Base-by-base conservation (phyloP, 53 echinoderm and acorn worm species). In the Astropecten irregularis region DNA sequence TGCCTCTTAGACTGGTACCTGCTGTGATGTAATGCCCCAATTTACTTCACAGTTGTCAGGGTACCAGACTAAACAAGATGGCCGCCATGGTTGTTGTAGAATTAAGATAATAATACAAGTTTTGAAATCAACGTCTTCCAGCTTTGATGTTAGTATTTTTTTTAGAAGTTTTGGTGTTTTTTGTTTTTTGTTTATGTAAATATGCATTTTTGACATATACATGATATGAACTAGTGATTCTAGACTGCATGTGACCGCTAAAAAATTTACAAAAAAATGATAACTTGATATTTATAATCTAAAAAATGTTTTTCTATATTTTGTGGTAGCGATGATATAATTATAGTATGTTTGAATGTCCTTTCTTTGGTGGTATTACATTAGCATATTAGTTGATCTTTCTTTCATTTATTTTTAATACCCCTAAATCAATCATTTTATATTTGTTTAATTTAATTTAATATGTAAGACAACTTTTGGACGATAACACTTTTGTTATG, bases 111-210 rank as follows among this genome's bases (percentile, higher is more conserved):
- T 37, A 26, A 42, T 26, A 46, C 19, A 46, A 10, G 26, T 27
- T 30, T 77, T 39, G 18, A 60, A 79, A 79, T 79, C 79, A 19
- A 44, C 56, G 79, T 79, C 79, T 79, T 79, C 79, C 79, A 79
- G 79, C 56, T 79, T 79, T 79, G 79, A 79, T 79, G 79, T 79
- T 79, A 79, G 79, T 42, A 30, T 64, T 72, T 76, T 48, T 50
- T 60, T 37, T 42, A 60, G 25, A 33, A 40, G n/a, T 19, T 32
- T 59, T 58, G 31, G 58, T 79, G 47, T 21, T 74, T 74, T 60
- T 18, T 47, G 9, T 79, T 61, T 37, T 60, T 44, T n/a, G n/a
- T n/a, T n/a, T 42, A 79, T 79, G 40, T 61, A 62, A 31, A 47
- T 61, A 46, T 31, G 10, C 10, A 36, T 42, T 59, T 15, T 60